Evolutionary conservation across 2,888 invertebrate species (phyloP).

Genomic region (Endotricha flammealis): DNA sequence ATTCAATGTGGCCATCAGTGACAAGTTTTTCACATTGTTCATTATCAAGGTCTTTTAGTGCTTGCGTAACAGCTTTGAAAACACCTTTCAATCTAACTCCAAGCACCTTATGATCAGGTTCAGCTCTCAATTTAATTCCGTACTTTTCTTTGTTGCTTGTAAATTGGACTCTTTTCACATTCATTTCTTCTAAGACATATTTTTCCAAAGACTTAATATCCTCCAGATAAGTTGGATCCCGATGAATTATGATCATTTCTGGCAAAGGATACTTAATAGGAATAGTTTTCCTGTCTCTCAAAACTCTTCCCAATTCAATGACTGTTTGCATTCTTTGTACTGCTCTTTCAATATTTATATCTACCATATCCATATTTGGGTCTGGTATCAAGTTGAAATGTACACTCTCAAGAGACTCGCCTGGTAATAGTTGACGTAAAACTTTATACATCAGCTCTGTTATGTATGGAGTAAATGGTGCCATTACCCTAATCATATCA

Average conservation of each 20-base stretch:
- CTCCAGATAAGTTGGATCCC: slow-evolving; percentile 85
- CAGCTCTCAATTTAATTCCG: slow-evolving; percentile 93
- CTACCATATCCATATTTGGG: slow-evolving; percentile 83
- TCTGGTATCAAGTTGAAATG: slow-evolving; percentile 95
- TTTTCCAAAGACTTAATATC: slow-evolving; percentile 88
- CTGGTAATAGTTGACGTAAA: slow-evolving; percentile 81
- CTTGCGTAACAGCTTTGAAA: slow-evolving; percentile 91
- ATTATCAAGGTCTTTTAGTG: slow-evolving; percentile 88
- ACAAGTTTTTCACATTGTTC: slow-evolving; percentile 87
- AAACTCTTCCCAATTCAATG: slow-evolving; percentile 94
- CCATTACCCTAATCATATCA: slow-evolving; percentile 94
- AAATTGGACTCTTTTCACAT: slow-evolving; percentile 89
- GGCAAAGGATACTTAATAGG: slow-evolving; percentile 98
- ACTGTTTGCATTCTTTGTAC: slow-evolving; percentile 96
- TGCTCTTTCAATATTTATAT: slow-evolving; percentile 91
- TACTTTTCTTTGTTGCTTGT: slow-evolving; percentile 95
- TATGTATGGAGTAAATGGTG: slow-evolving; percentile 98
- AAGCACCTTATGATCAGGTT: slow-evolving; percentile 95
- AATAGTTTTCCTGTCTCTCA: slow-evolving; percentile 94
- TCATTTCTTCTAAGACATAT: slow-evolving; percentile 95
- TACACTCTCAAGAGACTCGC: slow-evolving; percentile 83
- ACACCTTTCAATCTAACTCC: slow-evolving; percentile 93
- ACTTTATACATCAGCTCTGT: slow-evolving; percentile 97
- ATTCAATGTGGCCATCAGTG: slow-evolving; percentile 82
- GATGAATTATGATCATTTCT: slow-evolving; percentile 96